Evolutionary conservation across 2,113 vertebrate species (phyloP), one percentile per base, ranked within the genome.

Genomic region (Cyanoderma ruficeps): DNA sequence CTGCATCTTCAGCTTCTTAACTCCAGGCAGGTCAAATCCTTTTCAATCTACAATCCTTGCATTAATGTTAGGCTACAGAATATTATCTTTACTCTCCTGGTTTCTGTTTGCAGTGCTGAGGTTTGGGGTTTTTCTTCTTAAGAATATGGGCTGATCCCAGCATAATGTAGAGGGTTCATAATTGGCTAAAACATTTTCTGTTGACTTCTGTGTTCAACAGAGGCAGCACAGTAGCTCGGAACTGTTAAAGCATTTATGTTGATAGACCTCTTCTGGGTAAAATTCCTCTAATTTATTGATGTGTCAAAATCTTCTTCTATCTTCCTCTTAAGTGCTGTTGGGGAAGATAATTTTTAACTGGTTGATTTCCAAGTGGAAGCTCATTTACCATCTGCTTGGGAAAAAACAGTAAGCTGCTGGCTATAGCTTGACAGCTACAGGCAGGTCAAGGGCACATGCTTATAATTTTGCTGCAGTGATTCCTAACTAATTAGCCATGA

Each of bases 261-360:
- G 44, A 61, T 53, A 71, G 59, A 42, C 18, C 27, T 84, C 53
- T 89, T 87, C 74, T 76, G 59, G 59, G 53, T 55, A 85, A 83
- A 85, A 79, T 85, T 79, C 39, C 30, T 88, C 20, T 65, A 52
- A 76, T 89, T 95, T 93, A 61, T 44, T 91, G 55, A 70, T 57
- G 17, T 85, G 35, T 71, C 31, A 61, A 65, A 92, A 87, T 35
- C 61, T 70, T 85, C 44, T 79, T 86, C 70, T 30, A 44, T 74
- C 42, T 80, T 94, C n/a, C 44, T 69, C 42, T 93, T 56, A 77
- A 63, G 52, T 30, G 30, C 27, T 77, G 1, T 16, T 67, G 47
- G 56, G 59, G 50, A 70, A 57, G 50, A 60, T 70, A 3, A 30
- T 77, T 91, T 94, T 96, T 94, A 95, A 92, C 85, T 72, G 71